Evolutionary conservation across 35 echinoderm and acorn worm species (phyloP).

Genomic region (Heliocidaris erythrogramma): DNA sequence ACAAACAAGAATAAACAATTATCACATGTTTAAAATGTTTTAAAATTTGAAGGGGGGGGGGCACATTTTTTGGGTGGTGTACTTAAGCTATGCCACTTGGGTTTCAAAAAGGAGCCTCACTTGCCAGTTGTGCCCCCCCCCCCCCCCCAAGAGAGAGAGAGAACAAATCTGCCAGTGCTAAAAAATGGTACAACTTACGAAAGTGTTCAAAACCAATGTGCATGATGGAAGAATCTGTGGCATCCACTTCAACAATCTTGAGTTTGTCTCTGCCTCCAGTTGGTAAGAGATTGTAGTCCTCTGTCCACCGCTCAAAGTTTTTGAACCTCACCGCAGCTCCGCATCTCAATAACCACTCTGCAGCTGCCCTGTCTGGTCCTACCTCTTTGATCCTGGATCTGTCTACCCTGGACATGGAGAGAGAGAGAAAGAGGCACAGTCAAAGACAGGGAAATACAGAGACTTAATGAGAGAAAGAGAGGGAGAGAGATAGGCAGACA

Average conservation of each 20-base stretch:
- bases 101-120: no score
- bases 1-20: no score
- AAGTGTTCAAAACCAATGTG: conserved; percentile 96
- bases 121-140: no score
- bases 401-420: conserved; percentile 73
- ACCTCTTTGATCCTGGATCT: conserved; percentile 79
- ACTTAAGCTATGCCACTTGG: no score
- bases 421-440: not conserved
- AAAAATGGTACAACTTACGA: conserved; percentile 63
- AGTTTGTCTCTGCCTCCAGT: conserved; percentile 66
- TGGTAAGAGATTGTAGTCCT: conserved; percentile 89
- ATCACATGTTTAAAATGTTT: no score
- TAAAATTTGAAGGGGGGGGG: no score
- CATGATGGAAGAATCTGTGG: conserved; percentile 96
- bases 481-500: no score
- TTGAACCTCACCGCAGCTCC: conserved; percentile 90
- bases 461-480: not conserved
- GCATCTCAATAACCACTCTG: conserved; percentile 93
- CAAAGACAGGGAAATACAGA: not conserved
- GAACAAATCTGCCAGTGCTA: no score
- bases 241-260: conserved; percentile 85
- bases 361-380: conserved; percentile 84
- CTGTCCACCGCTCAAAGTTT: conserved; percentile 82
- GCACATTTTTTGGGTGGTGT: no score
- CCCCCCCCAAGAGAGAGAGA: no score